These are phyloP conservation scores for Todus mexicanus DNA, from an alignment of 2,797 vertebrate genomes.

Conservation along the genomic window DNA sequence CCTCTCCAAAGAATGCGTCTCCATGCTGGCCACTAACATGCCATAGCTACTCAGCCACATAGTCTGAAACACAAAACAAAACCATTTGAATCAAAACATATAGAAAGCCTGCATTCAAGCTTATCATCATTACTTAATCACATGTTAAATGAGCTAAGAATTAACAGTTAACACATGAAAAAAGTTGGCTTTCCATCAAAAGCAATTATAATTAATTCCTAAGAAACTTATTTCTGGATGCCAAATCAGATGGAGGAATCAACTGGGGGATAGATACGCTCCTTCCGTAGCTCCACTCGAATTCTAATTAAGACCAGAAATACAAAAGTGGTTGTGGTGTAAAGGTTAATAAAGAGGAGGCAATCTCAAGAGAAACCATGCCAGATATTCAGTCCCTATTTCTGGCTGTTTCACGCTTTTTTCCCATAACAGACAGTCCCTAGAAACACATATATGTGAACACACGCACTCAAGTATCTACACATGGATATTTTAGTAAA, in stretches of 20 bases:
- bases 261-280: slow-evolving; percentile 54
- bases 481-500: background rate
- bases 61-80: slow-evolving; percentile 3
- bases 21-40: background rate
- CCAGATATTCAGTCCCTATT: slow-evolving; percentile 37
- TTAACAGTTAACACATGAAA: slow-evolving; percentile 67
- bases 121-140: slow-evolving; percentile 64
- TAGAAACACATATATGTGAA: background rate
- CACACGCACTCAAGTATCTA: background rate
- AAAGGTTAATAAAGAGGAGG: slow-evolving; percentile 70
- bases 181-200: slow-evolving; percentile 71
- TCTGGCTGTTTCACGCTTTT: slow-evolving; percentile 3
- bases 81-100: background rate
- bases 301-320: slow-evolving; percentile 76
- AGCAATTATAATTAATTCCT: slow-evolving; percentile 77
- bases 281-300: slow-evolving; percentile 54
- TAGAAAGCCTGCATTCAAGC: slow-evolving; percentile 21
- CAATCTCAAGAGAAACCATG: slow-evolving; percentile 58
- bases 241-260: slow-evolving; percentile 71
- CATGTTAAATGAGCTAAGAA: slow-evolving; percentile 59
- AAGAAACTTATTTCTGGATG: slow-evolving; percentile 62
- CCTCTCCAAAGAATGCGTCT: background rate
- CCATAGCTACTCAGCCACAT: background rate
- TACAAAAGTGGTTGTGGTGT: slow-evolving; percentile 65
- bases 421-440: slow-evolving; percentile 12